These are phyloP conservation scores for Lineus longissimus DNA, from an alignment of 1,140 invertebrate genomes.

Conservation along the genomic window DNA sequence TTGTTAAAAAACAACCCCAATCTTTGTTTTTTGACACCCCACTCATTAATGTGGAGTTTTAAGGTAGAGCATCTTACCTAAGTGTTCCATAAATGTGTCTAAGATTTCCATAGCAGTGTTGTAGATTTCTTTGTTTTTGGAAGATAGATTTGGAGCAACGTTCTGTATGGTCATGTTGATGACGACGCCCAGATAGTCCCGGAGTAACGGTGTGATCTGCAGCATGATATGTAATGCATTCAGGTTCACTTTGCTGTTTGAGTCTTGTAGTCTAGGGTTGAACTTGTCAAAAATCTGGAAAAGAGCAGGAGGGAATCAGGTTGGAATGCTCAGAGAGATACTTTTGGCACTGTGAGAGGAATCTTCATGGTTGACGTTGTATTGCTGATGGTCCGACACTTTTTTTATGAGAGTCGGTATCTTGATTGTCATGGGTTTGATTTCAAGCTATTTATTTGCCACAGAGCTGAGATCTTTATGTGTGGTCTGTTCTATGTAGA, in stretches of 20 bases:
- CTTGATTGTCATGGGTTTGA: too few relatives aligned
- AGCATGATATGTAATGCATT: slow-evolving; percentile 47
- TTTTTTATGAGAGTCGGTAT: too few relatives aligned
- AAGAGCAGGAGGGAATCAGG: slow-evolving; percentile 10
- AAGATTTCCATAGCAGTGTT: slow-evolving; percentile 42
- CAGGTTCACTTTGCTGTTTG: slow-evolving; percentile 53
- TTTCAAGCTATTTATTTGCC: too few relatives aligned
- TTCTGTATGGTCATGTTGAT: slow-evolving; percentile 42
- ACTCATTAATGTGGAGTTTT: background rate
- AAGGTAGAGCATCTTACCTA: slow-evolving; percentile 34
- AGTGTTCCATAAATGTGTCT: slow-evolving; percentile 40
- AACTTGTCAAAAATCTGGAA: slow-evolving; percentile 54
- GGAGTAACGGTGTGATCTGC: slow-evolving; percentile 41
- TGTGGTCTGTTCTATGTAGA: too few relatives aligned
- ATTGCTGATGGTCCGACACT: too few relatives aligned
- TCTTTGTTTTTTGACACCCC: background rate
- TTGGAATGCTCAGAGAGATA: background rate
- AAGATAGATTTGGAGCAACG: slow-evolving; percentile 48
- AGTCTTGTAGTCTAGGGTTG: slow-evolving; percentile 45
- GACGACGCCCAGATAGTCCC: slow-evolving; percentile 34
- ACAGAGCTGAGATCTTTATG: too few relatives aligned
- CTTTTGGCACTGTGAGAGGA: too few relatives aligned
- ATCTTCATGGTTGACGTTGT: too few relatives aligned
- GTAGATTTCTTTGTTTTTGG: slow-evolving; percentile 51
- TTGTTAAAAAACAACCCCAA: background rate